These are phyloP conservation scores for Pardosa pseudoannulata DNA, from an alignment of 2,888 invertebrate species.

Conservation along the genomic window DNA sequence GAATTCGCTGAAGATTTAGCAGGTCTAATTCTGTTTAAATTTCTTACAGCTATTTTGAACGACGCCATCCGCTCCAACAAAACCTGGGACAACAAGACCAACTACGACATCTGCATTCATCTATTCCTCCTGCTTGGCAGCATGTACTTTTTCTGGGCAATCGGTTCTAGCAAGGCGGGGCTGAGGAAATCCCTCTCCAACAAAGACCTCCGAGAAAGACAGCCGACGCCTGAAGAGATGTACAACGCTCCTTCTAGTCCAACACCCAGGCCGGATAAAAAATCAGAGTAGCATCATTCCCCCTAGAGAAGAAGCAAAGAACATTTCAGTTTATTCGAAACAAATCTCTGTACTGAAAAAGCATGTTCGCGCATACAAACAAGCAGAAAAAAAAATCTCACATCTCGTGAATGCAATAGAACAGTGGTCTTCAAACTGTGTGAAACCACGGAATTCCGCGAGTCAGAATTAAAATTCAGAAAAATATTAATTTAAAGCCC, in stretches of 20 bases:
- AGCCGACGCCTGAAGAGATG: slow-evolving; percentile 41
- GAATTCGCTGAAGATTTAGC: no score
- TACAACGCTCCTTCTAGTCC: slow-evolving; percentile 30
- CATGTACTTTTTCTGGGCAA: slow-evolving; percentile 70
- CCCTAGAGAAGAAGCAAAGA: no score
- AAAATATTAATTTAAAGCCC: no score
- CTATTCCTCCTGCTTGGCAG: slow-evolving; percentile 57
- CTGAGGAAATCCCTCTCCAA: slow-evolving; percentile 73
- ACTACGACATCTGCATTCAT: slow-evolving; percentile 34
- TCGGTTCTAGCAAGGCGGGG: slow-evolving; percentile 73
- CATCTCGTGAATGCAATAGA: no score
- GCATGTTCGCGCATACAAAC: not conserved
- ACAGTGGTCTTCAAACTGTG: no score
- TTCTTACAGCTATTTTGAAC: slow-evolving; percentile 35
- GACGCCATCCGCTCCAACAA: slow-evolving; percentile 34
- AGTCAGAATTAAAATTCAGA: no score
- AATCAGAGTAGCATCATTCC: slow-evolving; percentile 15
- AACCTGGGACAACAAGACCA: slow-evolving; percentile 38
- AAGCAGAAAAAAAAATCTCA: no score
- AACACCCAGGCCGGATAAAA: slow-evolving; percentile 5
- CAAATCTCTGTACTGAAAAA: not conserved
- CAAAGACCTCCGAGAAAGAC: slow-evolving; percentile 69
- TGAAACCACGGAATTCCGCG: no score
- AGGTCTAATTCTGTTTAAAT: not conserved
- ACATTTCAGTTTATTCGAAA: no score